Evolutionary conservation across 2,797 vertebrate species (phyloP).

Genomic region (Catostomus latipinnis): DNA sequence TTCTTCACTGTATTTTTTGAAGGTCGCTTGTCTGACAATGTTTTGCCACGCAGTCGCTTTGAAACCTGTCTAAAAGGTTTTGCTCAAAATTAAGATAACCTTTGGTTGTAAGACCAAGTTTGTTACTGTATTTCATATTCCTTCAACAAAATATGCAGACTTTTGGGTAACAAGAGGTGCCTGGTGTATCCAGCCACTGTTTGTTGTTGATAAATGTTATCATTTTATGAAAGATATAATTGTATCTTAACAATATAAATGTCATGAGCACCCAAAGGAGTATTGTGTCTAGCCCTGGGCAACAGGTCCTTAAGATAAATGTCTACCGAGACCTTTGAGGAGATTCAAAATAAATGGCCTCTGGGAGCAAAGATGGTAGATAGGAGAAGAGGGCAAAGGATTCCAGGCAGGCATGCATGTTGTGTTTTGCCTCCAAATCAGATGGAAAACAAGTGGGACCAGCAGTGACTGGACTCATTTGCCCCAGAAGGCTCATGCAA

Average conservation of each 20-base stretch:
- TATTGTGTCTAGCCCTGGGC: conserved; percentile 37
- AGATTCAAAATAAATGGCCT: conserved; percentile 16
- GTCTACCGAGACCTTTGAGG: conserved; percentile 2
- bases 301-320: conserved; percentile 33
- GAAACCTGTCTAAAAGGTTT: background rate
- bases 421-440: conserved; percentile 45
- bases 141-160: background rate
- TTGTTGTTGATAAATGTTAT: background rate
- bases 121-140: background rate
- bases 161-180: background rate
- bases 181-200: background rate
- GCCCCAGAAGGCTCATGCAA: conserved; percentile 1
- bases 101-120: background rate
- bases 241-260: background rate
- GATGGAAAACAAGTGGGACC: conserved; percentile 43
- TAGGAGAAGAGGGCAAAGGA: conserved; percentile 19
- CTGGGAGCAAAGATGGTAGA: conserved; percentile 38
- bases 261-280: conserved; percentile 14
- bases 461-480: conserved; percentile 11
- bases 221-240: background rate
- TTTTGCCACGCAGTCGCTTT: conserved; percentile 13
- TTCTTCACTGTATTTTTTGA: conserved; percentile 3
- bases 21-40: conserved; percentile 7
- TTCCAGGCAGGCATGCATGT: conserved; percentile 23
- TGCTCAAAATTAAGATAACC: background rate